A percentile compares a stretch with the other conserved stretches of the same genome.
phyloP scores from a whole-genome alignment of 1,140 invertebrate genomes.

The Coenobita brevimanus region DNA sequence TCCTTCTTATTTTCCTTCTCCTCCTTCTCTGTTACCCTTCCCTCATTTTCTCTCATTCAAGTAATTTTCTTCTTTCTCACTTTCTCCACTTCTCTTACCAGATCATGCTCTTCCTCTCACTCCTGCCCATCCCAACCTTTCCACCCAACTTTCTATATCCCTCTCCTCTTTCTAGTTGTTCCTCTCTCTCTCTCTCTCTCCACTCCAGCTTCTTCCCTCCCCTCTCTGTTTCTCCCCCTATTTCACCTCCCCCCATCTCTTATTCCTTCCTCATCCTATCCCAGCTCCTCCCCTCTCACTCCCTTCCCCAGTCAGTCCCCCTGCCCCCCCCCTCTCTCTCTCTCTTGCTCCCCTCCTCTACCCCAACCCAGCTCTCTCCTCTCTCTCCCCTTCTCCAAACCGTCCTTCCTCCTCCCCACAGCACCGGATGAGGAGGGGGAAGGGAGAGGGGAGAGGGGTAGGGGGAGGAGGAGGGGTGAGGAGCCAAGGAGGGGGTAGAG shows the following conservation, averaged over 20 bases:
- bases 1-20: too few species aligned
- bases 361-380: not conserved
- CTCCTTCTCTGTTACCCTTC: too few species aligned
- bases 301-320: not conserved
- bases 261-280: not conserved
- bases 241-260: not conserved
- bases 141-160: too few species aligned
- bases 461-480: too few species aligned
- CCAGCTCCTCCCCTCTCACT: not conserved
- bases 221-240: not conserved
- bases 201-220: not conserved
- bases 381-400: not conserved
- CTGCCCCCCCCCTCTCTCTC: not conserved
- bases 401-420: not conserved
- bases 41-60: too few species aligned
- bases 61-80: too few species aligned
- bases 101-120: conserved; percentile 9
- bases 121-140: too few species aligned
- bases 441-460: conserved; percentile 17
- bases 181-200: not conserved
- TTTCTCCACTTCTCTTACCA: too few species aligned
- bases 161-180: not conserved
- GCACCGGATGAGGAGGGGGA: not conserved
- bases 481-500: too few species aligned
- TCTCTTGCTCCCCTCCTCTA: not conserved